Evolutionary conservation across 2,113 vertebrate genomes (phyloP), one percentile per base, ranked within the genome.

Genomic region (Myiopsitta monachus): DNA sequence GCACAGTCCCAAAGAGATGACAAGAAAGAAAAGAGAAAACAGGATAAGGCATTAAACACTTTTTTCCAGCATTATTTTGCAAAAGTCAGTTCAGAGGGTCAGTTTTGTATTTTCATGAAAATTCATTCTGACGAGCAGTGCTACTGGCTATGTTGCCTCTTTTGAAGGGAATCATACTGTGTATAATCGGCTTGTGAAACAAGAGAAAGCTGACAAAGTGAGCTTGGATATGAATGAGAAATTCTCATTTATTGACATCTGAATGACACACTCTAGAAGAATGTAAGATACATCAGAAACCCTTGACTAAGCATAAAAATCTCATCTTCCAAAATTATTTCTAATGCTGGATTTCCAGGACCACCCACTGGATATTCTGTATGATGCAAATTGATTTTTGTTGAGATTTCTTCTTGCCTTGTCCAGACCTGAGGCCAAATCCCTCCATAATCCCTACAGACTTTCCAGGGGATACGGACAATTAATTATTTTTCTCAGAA

Each of bases 201-300:
- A 92, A 90, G 44, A 90, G 57, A 39, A 80, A 93, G 12, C 67
- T 90, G 67, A 90, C 72, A 86, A 94, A 95, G 83, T 41, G 39
- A 90, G 44, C 54, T 69, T 83, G 85, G n/a, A 88, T 77, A 38
- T 61, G 76, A 92, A 88, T 1, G 1, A 92, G 68, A 88, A 96
- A 83, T 57, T 76, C 4, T 0, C 68, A 47, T 55, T 88, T 94
- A 92, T 85, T 93, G 90, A 88, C 85, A 90, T 67, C 36, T 96
- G 90, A 95, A 93, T 83, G 70, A 72, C 76, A 96, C 59, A 74
- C 31, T 80, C 26, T 77, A 69, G 79, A 83, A 92, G 67, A 93
- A 90, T 54, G 41, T 33, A 69, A 72, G 23, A 23, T 69, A 90
- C 2, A 4, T 73, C 59, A 88, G 38, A 63, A 95, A 88, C 73